Evolutionary conservation across 2,888 invertebrate genomes (phyloP), one percentile per base, ranked within the genome.

Genomic region (Rhamphomyia laevipes): DNA sequence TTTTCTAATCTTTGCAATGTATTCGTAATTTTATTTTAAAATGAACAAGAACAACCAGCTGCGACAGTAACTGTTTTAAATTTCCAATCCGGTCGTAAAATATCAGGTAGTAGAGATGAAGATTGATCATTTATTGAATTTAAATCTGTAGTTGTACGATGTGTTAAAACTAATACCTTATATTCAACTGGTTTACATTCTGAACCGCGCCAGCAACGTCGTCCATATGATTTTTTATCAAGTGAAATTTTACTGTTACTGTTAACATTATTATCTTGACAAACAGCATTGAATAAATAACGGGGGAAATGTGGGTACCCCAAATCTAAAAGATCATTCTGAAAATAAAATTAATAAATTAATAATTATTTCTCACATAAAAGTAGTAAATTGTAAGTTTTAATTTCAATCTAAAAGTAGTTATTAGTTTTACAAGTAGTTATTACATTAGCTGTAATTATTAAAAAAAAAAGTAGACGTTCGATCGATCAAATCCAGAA

Each of bases 1-100:
- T n/a, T n/a, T n/a, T n/a, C n/a, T n/a, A n/a, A n/a, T n/a, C n/a
- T n/a, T n/a, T n/a, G n/a, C n/a, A n/a, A n/a, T n/a, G n/a, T n/a
- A n/a, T n/a, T n/a, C n/a, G n/a, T n/a, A n/a, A n/a, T n/a, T n/a
- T n/a, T n/a, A n/a, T 6, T 31, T 50, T 53, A 55, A 47, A 55
- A 57, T 3, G 63, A 59, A 54, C 69, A 69, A 53, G 66, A 68
- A 51, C 69, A 69, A 35, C 69, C 70, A n/a, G 68, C 66, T 2
- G 65, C 63, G 15, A 70, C 64, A 10, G 63, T 64, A 13, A 69
- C 61, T 1, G 66, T 67, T 52, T 62, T 61, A 45, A 69, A 70
- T 55, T 65, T 62, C 69, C 67, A 67, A 31, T 58, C 46, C 42
- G 57, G 57, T 11, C 63, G 51, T 21, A 63, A 48, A 17, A 58